Base-by-base conservation (phyloP, 2,888 invertebrate genomes). In the Ctenicera cuprea region DNA sequence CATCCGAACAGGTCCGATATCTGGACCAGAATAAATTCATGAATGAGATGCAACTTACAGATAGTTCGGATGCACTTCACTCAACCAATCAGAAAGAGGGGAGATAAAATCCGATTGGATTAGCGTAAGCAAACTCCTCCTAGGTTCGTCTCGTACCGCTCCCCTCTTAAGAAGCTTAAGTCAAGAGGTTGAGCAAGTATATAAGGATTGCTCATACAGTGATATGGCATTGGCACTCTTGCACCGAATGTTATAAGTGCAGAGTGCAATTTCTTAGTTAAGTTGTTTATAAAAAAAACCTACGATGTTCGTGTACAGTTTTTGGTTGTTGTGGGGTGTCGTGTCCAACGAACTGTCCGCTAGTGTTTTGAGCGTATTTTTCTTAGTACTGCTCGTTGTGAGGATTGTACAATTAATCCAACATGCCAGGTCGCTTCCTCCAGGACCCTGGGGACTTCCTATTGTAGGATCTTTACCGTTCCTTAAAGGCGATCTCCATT, bases 361-460 rank as follows among this genome's bases (percentile, higher is more conserved):
- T 68, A 87, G 87, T 76, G 83, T 90, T 79, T 85, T 92, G 82
- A 81, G 90, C 77, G 87, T 89, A 73, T 89, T 89, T 82, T 79
- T 88, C 78, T 86, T 85, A 76, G 89, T 87, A 80, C 78, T 91
- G 80, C 81, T 85, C 37, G 33, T 83, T 18, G 88, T 87, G 64
- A 84, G 87, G 63, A 78, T 80, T 14, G 33, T 87, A n/a, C 87
- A 87, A 76, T 75, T 82, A 68, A 73, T 84, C 52, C 85, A 81
- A 76, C 84, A 86, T 83, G 85, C 83, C 76, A 84, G 77, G 80
- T 87, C 89, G 78, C 87, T 96, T 79, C 97, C 97, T 0, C 97
- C 97, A 0, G 97, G 97, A 2, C 97, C 97, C 2, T 94, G 94
- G 94, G 95, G 96, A 1, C 88, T 95, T 3, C 97, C 97, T 18